Percentiles rank a stretch among this genome's conserved stretches.
phyloP scores from a whole-genome alignment of 2,888 invertebrate genomes.

The Eilema sororculum region DNA sequence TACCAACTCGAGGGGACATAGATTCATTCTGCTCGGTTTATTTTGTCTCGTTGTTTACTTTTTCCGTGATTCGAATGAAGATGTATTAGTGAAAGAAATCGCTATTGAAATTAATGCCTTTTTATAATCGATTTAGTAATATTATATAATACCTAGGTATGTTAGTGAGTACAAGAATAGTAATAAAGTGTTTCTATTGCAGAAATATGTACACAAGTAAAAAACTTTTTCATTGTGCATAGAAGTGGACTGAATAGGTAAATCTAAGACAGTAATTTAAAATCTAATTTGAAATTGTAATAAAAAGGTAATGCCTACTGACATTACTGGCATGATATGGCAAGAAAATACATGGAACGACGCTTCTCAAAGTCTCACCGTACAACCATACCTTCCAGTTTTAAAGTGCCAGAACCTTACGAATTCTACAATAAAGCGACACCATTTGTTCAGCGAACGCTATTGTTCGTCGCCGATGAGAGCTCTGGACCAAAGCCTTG shows the following conservation, averaged over 20 bases:
- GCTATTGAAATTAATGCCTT: conserved; percentile 50
- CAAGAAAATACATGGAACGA: conserved; percentile 86
- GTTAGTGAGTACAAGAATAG: neutral
- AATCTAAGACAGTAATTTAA: conserved; percentile 5
- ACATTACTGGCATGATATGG: conserved; percentile 73
- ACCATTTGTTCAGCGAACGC: conserved; percentile 82
- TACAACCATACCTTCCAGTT: conserved; percentile 81
- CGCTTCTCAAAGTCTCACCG: conserved; percentile 80
- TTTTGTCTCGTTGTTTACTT: conserved; percentile 59
- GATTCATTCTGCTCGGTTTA: conserved; percentile 75
- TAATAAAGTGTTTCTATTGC: neutral
- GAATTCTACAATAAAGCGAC: conserved; percentile 85
- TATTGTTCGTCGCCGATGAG: conserved; percentile 82
- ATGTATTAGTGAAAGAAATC: conserved; percentile 44
- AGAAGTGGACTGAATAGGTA: conserved; percentile 12
- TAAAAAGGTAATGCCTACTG: conserved; percentile 37
- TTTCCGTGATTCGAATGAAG: conserved; percentile 36
- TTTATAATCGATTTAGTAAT: neutral
- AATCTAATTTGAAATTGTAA: conserved; percentile 20
- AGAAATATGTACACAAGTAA: no score
- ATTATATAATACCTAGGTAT: neutral
- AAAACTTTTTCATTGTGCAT: neutral
- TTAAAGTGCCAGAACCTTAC: conserved; percentile 80
- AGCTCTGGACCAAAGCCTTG: conserved; percentile 77
- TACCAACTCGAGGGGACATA: conserved; percentile 67